Percentiles rank a stretch among this genome's conserved stretches.
phyloP scores from a whole-genome alignment of 2,113 vertebrate species.

The Dermatemys mawii region DNA sequence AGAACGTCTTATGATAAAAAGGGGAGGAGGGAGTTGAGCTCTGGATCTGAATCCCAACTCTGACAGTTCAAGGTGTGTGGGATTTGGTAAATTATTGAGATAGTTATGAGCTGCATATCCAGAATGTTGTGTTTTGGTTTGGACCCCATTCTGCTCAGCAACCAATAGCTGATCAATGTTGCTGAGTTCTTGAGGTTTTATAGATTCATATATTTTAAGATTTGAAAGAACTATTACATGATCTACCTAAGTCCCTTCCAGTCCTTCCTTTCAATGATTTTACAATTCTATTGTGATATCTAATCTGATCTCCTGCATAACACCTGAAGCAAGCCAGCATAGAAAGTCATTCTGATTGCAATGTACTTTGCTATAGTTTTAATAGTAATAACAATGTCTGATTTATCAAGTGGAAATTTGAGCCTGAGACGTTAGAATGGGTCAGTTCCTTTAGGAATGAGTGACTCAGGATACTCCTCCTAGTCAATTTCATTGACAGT shows the following conservation, averaged over 20 bases:
- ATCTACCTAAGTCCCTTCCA: not conserved
- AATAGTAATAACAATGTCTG: not conserved
- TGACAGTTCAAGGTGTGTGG: not conserved
- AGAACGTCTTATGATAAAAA: not conserved
- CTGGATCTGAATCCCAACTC: not conserved
- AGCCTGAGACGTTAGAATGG: not conserved
- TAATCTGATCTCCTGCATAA: not conserved
- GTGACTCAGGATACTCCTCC: not conserved
- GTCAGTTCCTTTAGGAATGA: not conserved
- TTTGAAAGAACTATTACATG: not conserved
- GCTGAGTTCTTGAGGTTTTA: not conserved
- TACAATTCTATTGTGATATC: not conserved
- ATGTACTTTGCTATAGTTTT: not conserved
- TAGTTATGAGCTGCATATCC: not conserved
- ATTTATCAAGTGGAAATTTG: not conserved
- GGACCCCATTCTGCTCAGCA: not conserved
- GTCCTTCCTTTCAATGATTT: not conserved
- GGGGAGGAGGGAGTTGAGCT: too few relatives aligned
- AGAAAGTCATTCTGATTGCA: not conserved
- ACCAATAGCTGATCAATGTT: not conserved
- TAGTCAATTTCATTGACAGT: not conserved
- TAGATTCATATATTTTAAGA: not conserved
- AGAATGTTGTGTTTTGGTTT: not conserved
- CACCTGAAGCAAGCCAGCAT: not conserved
- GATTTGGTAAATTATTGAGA: not conserved